Evolutionary conservation across 2,113 vertebrate genomes (phyloP).

Genomic region (Scortum barcoo): DNA sequence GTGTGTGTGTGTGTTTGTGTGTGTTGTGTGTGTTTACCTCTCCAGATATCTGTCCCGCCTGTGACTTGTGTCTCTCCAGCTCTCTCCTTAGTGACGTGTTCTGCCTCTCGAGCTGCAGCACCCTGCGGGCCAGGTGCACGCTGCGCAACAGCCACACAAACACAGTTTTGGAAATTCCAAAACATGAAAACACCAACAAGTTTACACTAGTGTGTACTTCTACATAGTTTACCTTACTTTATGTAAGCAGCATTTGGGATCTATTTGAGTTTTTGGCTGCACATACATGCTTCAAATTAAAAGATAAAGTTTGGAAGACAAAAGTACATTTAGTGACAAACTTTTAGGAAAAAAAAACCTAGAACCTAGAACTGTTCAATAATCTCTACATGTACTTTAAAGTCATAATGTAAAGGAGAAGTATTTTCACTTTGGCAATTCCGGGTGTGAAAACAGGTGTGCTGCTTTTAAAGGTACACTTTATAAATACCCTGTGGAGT

Average conservation of each 20-base stretch:
- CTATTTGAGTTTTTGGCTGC: conserved; percentile 9
- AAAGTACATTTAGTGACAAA: not conserved
- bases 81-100: conserved; percentile 93
- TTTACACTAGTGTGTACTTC: conserved; percentile 41
- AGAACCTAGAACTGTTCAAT: too few relatives aligned
- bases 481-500: not conserved
- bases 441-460: not conserved
- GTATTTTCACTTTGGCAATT: not conserved
- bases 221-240: conserved; percentile 10
- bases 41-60: conserved; percentile 88
- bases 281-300: not conserved
- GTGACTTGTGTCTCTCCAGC: conserved; percentile 88
- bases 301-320: not conserved
- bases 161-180: conserved; percentile 32
- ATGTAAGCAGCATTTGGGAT: conserved; percentile 11
- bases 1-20: conserved; percentile 7
- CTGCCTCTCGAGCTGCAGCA: conserved; percentile 95
- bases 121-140: conserved; percentile 95
- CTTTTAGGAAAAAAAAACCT: not conserved
- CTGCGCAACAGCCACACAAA: conserved; percentile 80
- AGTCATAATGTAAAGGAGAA: not conserved
- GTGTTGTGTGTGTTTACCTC: conserved; percentile 87
- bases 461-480: not conserved
- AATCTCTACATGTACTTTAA: not conserved
- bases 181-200: conserved; percentile 54